Percentiles rank a stretch among this genome's conserved stretches.
Evolutionary conservation across 2,888 invertebrate species (phyloP).

Genomic region (Lasioglossum oenotherae): DNA sequence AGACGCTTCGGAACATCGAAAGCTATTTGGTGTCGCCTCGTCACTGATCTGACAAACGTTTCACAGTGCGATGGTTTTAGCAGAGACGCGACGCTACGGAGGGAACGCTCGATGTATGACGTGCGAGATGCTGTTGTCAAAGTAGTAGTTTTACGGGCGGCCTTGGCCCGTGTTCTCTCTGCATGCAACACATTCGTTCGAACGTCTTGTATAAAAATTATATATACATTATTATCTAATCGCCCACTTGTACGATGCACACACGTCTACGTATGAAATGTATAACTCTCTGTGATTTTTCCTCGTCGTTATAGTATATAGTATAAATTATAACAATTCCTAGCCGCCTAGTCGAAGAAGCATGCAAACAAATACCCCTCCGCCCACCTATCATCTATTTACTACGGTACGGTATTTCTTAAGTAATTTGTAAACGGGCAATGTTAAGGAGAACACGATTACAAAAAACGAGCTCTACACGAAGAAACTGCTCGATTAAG

Average conservation of each 20-base stretch:
- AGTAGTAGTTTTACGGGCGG: constrained; percentile 13
- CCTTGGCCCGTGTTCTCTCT: constrained; percentile 10
- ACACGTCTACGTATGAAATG: constrained; percentile 54
- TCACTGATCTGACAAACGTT: neutral
- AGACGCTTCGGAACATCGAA: neutral
- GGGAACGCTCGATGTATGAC: constrained; percentile 18
- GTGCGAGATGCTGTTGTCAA: constrained; percentile 16
- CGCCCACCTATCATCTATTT: constrained; percentile 20
- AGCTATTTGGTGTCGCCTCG: too few relatives aligned
- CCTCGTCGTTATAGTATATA: constrained; percentile 18
- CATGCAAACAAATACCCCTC: constrained; percentile 60
- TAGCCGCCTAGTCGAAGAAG: constrained; percentile 43
- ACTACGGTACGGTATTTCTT: constrained; percentile 24
- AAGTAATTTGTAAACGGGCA: constrained; percentile 16
- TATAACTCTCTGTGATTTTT: constrained; percentile 31
- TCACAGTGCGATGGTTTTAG: neutral
- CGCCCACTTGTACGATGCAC: constrained; percentile 59
- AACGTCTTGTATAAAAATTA: constrained; percentile 66
- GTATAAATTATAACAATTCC: constrained; percentile 48
- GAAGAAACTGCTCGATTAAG: neutral
- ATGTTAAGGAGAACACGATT: neutral
- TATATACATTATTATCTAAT: constrained; percentile 70
- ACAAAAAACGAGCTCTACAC: neutral
- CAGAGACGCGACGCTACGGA: neutral
- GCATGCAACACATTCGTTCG: constrained; percentile 33